Conservation (phyloP, 2,797 vertebrate species). For the Anabacerthia variegaticeps region DNA sequence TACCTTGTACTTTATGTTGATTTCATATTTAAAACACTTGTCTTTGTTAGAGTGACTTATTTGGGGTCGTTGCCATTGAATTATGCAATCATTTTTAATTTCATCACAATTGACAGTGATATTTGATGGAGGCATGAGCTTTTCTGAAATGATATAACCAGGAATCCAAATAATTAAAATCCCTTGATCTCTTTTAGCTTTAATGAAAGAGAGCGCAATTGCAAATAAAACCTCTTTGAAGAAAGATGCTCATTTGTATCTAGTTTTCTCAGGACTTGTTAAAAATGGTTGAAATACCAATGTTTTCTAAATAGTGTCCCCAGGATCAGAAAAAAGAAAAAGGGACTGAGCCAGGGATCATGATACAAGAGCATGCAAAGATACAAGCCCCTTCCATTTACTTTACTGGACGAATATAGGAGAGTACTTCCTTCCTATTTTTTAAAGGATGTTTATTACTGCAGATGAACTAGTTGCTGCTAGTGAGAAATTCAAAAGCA, state of each 20-base stretch:
- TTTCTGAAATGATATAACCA: constrained; percentile 48
- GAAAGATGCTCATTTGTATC: neutral
- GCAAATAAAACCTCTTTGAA: neutral
- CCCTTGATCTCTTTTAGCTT: neutral
- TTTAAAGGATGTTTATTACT: neutral
- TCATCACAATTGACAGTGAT: constrained; percentile 30
- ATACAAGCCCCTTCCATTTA: neutral
- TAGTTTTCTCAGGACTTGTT: neutral
- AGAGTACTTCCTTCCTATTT: neutral
- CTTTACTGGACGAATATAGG: neutral
- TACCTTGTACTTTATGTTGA: constrained; percentile 35
- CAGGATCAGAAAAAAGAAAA: neutral
- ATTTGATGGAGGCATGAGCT: constrained; percentile 43
- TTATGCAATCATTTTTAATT: neutral
- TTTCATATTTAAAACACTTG: constrained; percentile 43
- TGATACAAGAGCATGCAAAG: neutral
- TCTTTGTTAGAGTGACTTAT: constrained; percentile 31
- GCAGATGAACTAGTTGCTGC: neutral
- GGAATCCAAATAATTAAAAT: neutral
- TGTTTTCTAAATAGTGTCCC: neutral
- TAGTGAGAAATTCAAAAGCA: neutral
- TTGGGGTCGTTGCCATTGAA: constrained; percentile 35
- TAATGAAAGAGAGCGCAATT: neutral
- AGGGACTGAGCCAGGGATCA: neutral
- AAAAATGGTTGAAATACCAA: neutral